phyloP scores from a whole-genome alignment of 2,113 vertebrate species.

The Setophaga coronata region DNA sequence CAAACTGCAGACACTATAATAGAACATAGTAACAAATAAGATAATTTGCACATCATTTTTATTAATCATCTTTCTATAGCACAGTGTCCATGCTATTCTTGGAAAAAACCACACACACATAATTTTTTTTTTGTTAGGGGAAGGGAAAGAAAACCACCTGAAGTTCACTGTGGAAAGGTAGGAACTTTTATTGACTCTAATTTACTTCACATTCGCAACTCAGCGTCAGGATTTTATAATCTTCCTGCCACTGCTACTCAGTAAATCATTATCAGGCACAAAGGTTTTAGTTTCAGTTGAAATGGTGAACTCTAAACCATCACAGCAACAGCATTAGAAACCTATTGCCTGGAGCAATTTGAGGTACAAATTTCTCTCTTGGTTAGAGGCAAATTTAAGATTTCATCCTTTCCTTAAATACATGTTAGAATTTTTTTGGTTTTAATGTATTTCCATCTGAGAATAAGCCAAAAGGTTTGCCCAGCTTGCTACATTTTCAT shows the following conservation, averaged over 20 bases:
- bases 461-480: conserved; percentile 14
- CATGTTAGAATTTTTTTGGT: conserved; percentile 37
- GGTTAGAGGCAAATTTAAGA: conserved; percentile 22
- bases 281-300: conserved; percentile 62
- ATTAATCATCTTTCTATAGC: not conserved
- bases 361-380: conserved; percentile 17
- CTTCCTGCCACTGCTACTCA: conserved; percentile 25
- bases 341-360: conserved; percentile 19
- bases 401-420: conserved; percentile 37
- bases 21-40: not conserved
- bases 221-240: conserved; percentile 6
- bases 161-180: not conserved
- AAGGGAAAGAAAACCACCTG: not conserved
- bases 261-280: conserved; percentile 64
- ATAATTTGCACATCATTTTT: not conserved
- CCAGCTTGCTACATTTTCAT: not conserved
- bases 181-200: conserved; percentile 63
- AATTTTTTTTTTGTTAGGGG: not conserved
- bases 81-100: not conserved
- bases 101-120: not conserved
- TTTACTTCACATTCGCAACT: conserved; percentile 68
- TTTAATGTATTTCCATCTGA: conserved; percentile 39
- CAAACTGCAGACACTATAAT: not conserved
- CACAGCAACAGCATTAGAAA: conserved; percentile 37
- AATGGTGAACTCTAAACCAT: conserved; percentile 26